Percentiles rank a stretch among this genome's conserved stretches.
Evolutionary conservation across 1,140 invertebrate species (phyloP).

Genomic region (Lasioglossum albipes): DNA sequence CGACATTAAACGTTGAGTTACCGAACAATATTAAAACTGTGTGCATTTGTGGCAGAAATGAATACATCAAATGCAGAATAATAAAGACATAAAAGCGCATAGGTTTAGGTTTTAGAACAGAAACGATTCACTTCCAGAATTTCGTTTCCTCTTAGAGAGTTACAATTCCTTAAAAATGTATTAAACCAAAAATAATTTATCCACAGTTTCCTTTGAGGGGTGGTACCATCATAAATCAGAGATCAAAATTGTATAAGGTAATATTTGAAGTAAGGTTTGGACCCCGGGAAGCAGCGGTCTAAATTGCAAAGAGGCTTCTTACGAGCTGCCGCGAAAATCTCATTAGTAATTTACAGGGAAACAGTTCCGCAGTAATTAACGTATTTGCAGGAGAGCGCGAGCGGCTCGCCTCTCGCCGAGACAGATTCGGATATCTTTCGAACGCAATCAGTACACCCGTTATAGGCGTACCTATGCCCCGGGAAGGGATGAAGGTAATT

Average conservation of each 20-base stretch:
- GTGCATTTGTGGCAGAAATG: no score
- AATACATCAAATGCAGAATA: no score
- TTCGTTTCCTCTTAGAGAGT: no score
- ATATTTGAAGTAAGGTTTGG: background rate
- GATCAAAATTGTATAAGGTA: background rate
- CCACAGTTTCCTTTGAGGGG: no score
- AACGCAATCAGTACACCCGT: constrained; percentile 72
- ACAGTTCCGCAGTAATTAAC: constrained; percentile 49
- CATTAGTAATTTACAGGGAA: constrained; percentile 47
- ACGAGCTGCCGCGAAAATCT: constrained; percentile 28
- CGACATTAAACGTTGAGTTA: no score
- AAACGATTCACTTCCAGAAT: no score
- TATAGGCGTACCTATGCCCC: constrained; percentile 73
- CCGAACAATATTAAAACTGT: no score
- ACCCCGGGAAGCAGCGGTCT: background rate
- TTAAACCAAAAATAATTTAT: no score
- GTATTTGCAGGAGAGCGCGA: constrained; percentile 45
- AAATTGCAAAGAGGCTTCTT: constrained; percentile 37
- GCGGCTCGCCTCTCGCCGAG: constrained; percentile 18
- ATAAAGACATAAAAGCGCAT: no score
- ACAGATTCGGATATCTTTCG: constrained; percentile 54
- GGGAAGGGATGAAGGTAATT: constrained; percentile 80
- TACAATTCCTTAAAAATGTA: no score
- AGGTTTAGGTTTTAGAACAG: no score
- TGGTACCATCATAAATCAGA: no score